Conservation (phyloP, 2,113 vertebrate species). For the Chionomys nivalis region DNA sequence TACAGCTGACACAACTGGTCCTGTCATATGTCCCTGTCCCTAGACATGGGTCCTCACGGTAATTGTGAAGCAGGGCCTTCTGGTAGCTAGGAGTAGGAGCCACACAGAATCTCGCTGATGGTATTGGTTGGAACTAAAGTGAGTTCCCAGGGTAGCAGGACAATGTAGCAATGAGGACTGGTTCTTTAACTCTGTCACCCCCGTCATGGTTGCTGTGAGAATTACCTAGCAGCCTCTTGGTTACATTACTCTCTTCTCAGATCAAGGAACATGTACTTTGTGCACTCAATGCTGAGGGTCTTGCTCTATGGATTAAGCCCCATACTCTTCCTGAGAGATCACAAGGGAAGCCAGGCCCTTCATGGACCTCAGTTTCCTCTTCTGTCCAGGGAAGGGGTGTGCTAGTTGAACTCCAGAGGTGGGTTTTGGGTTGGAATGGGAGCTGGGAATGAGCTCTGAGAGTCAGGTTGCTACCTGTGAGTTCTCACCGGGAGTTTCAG, state of each 20-base stretch:
- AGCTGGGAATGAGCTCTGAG: not conserved
- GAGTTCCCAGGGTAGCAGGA: not conserved
- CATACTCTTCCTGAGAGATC: not conserved
- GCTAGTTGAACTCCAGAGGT: not conserved
- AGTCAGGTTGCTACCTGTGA: not conserved
- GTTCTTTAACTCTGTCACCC: not conserved
- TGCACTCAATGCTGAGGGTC: not conserved
- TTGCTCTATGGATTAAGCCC: not conserved
- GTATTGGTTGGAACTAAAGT: not conserved
- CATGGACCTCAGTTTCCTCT: not conserved
- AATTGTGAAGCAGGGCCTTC: not conserved
- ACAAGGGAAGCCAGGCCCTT: not conserved
- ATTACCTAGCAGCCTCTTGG: not conserved
- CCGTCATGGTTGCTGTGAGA: not conserved
- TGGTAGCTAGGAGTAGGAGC: not conserved
- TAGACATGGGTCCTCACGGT: not conserved
- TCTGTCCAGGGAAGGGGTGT: not conserved
- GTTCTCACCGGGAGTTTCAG: not conserved
- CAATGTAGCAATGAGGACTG: not conserved
- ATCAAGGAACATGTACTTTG: not conserved
- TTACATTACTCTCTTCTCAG: slow-evolving; percentile 25
- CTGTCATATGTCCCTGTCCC: not conserved
- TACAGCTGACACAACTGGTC: not conserved
- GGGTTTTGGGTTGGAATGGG: not conserved
- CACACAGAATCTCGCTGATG: not conserved